Evolutionary conservation across 1,140 invertebrate species (phyloP).

Genomic region (Achatina immaculata): DNA sequence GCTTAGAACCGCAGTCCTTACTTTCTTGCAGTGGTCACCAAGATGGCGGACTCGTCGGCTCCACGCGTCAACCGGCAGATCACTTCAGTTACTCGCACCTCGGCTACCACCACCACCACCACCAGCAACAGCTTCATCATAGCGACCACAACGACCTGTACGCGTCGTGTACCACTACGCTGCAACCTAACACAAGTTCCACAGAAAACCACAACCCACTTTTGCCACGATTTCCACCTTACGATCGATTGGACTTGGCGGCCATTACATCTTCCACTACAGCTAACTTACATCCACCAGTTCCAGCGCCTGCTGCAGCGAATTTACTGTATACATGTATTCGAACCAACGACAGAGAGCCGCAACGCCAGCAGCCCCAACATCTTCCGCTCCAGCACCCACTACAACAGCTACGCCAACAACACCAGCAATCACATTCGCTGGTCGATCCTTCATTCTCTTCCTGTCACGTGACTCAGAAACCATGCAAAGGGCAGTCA

Average conservation of each 20-base stretch:
- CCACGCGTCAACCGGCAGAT: too few species aligned
- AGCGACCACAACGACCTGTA: background rate
- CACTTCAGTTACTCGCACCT: background rate
- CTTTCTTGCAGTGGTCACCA: constrained; percentile 1
- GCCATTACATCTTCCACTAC: background rate
- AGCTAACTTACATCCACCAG: background rate
- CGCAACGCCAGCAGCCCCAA: background rate
- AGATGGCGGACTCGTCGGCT: background rate
- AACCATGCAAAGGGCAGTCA: constrained; percentile 14
- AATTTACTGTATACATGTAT: background rate
- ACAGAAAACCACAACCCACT: background rate
- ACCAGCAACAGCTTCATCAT: background rate
- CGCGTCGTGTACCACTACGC: background rate
- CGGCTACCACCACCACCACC: background rate
- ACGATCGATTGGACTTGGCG: too few species aligned
- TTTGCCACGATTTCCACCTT: constrained; percentile 1
- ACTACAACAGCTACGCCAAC: background rate
- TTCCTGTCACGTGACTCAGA: constrained; percentile 12
- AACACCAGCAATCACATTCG: background rate
- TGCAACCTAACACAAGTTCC: background rate
- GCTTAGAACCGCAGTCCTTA: too few species aligned
- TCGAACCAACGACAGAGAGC: background rate
- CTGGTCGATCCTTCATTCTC: background rate
- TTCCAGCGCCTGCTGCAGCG: background rate
- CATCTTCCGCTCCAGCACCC: background rate